A percentile compares a stretch with the other conserved stretches of the same genome.
phyloP scores from a whole-genome alignment of 2,113 vertebrate genomes.

The Rhinogobius similis region DNA sequence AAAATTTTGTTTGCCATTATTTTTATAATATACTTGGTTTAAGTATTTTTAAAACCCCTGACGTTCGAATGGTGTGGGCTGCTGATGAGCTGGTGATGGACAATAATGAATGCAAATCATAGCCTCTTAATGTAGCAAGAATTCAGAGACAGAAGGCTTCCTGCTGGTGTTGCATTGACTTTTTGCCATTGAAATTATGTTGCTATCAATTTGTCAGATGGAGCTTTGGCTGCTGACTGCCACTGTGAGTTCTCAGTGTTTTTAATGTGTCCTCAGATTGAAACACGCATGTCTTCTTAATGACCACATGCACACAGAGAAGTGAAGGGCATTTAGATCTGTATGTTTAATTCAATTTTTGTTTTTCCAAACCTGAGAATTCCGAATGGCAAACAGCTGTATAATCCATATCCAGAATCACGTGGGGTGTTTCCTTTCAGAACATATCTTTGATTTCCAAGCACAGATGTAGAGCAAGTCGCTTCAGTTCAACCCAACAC shows the following conservation, averaged over 20 bases:
- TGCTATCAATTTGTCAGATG: slow-evolving; percentile 26
- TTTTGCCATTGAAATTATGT: slow-evolving; percentile 12
- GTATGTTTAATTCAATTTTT: neutral
- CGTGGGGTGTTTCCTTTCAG: slow-evolving; percentile 18
- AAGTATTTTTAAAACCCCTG: slow-evolving; percentile 26
- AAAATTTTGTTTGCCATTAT: slow-evolving; percentile 57
- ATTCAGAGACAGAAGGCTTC: slow-evolving; percentile 15
- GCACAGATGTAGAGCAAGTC: slow-evolving; percentile 53
- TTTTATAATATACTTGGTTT: slow-evolving; percentile 55
- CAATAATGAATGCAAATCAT: slow-evolving; percentile 20
- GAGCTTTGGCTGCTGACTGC: slow-evolving; percentile 11
- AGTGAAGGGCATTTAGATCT: neutral
- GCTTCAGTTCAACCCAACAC: slow-evolving; percentile 34
- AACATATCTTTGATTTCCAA: slow-evolving; percentile 35
- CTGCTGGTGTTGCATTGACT: slow-evolving; percentile 22
- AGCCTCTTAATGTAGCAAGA: slow-evolving; percentile 63
- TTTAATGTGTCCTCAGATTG: neutral
- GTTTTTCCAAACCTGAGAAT: neutral
- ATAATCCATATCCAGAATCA: neutral
- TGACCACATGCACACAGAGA: neutral
- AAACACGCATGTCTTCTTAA: neutral
- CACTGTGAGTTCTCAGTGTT: slow-evolving; percentile 4
- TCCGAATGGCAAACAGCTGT: neutral
- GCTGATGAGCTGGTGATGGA: slow-evolving; percentile 1
- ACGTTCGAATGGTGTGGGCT: slow-evolving; percentile 18